Percentiles rank a stretch among this genome's conserved stretches.
Conservation (phyloP, 2,888 invertebrate genomes). For the Chymomyza amoena region DNA sequence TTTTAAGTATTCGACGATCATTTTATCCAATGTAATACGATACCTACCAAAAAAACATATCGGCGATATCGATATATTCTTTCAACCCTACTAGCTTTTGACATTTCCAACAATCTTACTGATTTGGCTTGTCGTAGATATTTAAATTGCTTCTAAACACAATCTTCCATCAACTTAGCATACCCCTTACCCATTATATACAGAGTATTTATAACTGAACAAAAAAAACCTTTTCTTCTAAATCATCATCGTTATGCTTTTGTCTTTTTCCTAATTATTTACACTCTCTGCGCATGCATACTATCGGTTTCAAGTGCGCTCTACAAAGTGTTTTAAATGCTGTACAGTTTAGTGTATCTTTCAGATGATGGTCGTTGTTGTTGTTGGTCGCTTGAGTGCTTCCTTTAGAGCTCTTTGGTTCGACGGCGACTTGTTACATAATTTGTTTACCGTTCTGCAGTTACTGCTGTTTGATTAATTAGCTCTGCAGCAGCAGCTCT, state of each 20-base stretch:
- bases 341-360: neutral
- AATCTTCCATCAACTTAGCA: too few species aligned
- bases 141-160: too few species aligned
- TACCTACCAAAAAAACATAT: too few species aligned
- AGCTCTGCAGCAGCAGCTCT: slow-evolving; percentile 23
- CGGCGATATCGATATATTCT: too few species aligned
- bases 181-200: too few species aligned
- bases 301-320: slow-evolving; percentile 45
- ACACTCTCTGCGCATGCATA: slow-evolving; percentile 64
- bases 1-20: too few species aligned
- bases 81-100: too few species aligned
- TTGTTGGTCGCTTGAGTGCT: neutral
- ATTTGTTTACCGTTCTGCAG: slow-evolving; percentile 63
- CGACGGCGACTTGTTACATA: slow-evolving; percentile 45
- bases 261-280: slow-evolving; percentile 60
- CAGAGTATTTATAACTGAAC: neutral
- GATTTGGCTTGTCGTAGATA: too few species aligned
- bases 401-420: neutral
- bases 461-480: slow-evolving; percentile 57
- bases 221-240: neutral
- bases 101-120: too few species aligned
- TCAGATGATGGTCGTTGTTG: neutral
- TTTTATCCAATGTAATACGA: too few species aligned
- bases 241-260: slow-evolving; percentile 17
- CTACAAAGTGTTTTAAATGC: neutral